A percentile compares a stretch with the other conserved stretches of the same genome.
Evolutionary conservation across 1,140 invertebrate genomes (phyloP).

Genomic region (Mya arenaria): DNA sequence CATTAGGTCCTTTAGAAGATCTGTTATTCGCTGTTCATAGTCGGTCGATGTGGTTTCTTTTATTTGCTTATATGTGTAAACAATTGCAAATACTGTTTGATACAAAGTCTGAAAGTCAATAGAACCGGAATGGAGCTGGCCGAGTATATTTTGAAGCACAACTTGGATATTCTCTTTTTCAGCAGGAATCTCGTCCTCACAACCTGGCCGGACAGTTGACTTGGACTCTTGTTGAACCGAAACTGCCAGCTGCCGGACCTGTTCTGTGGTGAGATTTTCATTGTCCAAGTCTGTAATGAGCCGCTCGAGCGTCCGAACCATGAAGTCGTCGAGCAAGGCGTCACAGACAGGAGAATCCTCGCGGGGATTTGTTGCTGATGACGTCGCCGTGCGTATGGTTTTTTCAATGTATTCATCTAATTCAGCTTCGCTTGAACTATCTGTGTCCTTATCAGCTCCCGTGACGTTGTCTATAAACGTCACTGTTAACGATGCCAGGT

Average conservation of each 20-base stretch:
- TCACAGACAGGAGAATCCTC: slow-evolving; percentile 45
- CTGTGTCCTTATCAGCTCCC: not conserved
- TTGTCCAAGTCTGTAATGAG: slow-evolving; percentile 45
- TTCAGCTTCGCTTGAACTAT: slow-evolving; percentile 14
- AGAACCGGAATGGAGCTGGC: slow-evolving; percentile 1
- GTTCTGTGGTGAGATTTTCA: slow-evolving; percentile 31
- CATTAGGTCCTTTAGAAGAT: slow-evolving; percentile 10
- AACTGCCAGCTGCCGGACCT: slow-evolving; percentile 12
- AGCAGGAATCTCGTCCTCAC: not conserved
- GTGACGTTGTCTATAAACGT: slow-evolving; percentile 23
- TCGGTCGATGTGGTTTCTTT: not conserved
- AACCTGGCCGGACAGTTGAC: not conserved
- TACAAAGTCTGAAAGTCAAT: slow-evolving; percentile 29
- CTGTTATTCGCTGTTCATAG: not conserved
- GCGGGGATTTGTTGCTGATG: slow-evolving; percentile 2
- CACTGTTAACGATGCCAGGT: slow-evolving; percentile 48
- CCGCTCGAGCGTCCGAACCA: slow-evolving; percentile 21
- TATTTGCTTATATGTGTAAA: slow-evolving; percentile 35
- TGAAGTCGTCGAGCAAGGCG: slow-evolving; percentile 47
- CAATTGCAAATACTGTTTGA: slow-evolving; percentile 43
- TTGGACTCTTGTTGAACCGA: slow-evolving; percentile 35
- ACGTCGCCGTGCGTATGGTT: not conserved
- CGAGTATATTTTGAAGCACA: slow-evolving; percentile 23
- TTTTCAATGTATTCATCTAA: slow-evolving; percentile 36
- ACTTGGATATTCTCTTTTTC: slow-evolving; percentile 12